These are phyloP conservation scores for Exocentrus adspersus DNA, from an alignment of 2,888 invertebrate genomes.

Conservation along the genomic window DNA sequence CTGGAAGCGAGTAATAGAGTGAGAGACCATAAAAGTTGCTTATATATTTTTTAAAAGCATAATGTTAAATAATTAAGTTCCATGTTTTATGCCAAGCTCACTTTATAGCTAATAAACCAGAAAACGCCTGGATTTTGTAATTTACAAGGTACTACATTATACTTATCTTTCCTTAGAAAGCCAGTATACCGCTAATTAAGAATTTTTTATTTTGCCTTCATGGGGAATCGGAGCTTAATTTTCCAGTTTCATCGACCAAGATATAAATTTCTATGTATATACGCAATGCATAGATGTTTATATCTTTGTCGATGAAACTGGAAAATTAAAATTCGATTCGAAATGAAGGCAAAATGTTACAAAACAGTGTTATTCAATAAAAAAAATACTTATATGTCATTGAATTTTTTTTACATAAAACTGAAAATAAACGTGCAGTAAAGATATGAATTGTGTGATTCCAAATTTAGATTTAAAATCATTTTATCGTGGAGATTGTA, in stretches of 20 bases:
- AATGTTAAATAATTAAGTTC: not conserved
- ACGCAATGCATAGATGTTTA: too few species aligned
- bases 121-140: not conserved
- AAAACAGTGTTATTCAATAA: too few species aligned
- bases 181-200: not conserved
- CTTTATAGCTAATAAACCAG: not conserved
- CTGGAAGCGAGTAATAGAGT: too few species aligned
- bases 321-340: too few species aligned
- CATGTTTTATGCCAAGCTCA: not conserved
- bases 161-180: not conserved
- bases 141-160: not conserved
- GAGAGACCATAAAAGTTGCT: too few species aligned
- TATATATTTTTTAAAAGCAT: too few species aligned
- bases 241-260: not conserved
- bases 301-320: too few species aligned
- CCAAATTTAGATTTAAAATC: conserved; percentile 5
- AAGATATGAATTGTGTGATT: not conserved
- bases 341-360: too few species aligned
- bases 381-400: too few species aligned
- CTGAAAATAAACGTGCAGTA: not conserved
- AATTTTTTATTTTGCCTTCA: not conserved
- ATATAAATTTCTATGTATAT: too few species aligned
- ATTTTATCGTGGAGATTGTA: conserved; percentile 2
- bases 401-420: too few species aligned
- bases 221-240: not conserved